Percentiles rank a stretch among this genome's conserved stretches.
These are phyloP conservation scores for Poeciliopsis prolifica DNA, from an alignment of 2,113 vertebrate genomes.

Conservation along the genomic window DNA sequence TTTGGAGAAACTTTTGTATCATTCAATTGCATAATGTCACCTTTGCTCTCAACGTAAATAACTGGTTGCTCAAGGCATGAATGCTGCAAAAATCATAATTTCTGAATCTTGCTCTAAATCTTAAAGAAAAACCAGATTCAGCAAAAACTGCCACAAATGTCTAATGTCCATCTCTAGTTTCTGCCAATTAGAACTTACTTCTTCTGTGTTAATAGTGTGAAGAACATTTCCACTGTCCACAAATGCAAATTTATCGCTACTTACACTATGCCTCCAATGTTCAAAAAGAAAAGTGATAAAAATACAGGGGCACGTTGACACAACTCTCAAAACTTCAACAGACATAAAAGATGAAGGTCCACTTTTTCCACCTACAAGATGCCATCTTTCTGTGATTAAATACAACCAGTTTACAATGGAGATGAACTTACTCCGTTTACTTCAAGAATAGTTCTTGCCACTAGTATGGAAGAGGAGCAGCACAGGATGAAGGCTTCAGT, in stretches of 20 bases:
- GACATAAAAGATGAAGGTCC: not conserved
- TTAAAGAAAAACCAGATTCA: not conserved
- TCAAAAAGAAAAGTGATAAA: slow-evolving; percentile 1
- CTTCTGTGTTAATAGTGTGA: not conserved
- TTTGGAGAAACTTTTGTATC: too few relatives aligned
- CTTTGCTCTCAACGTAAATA: too few relatives aligned
- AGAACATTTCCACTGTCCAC: not conserved
- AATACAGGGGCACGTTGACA: not conserved
- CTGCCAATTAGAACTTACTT: not conserved
- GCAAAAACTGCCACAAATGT: not conserved
- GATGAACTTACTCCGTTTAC: too few relatives aligned
- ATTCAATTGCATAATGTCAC: too few relatives aligned
- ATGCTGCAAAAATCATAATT: too few relatives aligned
- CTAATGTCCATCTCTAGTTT: not conserved
- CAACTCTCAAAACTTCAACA: not conserved
- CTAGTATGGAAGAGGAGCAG: not conserved
- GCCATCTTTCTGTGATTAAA: not conserved
- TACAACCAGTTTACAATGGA: too few relatives aligned
- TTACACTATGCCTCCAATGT: not conserved
- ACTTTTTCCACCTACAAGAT: not conserved
- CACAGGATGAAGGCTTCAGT: not conserved
- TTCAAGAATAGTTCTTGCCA: not conserved
- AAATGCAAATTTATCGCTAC: not conserved
- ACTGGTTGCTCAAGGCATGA: too few relatives aligned
- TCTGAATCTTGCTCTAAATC: not conserved